Percentiles rank a stretch among this genome's conserved stretches.
Evolutionary conservation across 1,140 invertebrate genomes (phyloP).

Genomic region (Zaprionus africanus): DNA sequence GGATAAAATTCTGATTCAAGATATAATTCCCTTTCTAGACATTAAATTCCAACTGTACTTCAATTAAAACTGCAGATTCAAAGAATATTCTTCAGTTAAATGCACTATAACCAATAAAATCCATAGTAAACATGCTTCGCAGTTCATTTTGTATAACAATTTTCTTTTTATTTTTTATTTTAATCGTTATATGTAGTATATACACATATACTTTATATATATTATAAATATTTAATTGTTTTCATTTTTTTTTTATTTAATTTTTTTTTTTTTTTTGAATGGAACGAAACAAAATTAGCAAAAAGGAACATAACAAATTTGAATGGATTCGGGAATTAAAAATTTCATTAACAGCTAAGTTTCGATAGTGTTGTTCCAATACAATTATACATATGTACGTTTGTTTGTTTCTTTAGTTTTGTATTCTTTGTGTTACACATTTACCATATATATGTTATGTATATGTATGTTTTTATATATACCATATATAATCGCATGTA

Average conservation of each 20-base stretch:
- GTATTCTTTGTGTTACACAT: constrained; percentile 19
- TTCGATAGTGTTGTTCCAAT: constrained; percentile 54
- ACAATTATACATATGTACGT: constrained; percentile 38
- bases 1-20: too few species aligned
- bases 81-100: too few species aligned
- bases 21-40: too few species aligned
- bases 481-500: constrained; percentile 22
- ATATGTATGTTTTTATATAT: background rate
- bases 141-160: constrained; percentile 70
- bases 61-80: too few species aligned
- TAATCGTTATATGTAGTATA: constrained; percentile 64
- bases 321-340: constrained; percentile 43
- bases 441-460: background rate
- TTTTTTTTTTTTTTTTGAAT: constrained; percentile 53
- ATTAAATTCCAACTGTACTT: too few species aligned
- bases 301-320: constrained; percentile 27
- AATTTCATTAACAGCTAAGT: constrained; percentile 53
- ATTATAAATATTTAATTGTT: constrained; percentile 48
- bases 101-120: too few species aligned
- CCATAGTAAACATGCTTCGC: background rate
- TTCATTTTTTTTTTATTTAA: constrained; percentile 31
- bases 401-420: constrained; percentile 37
- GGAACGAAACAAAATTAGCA: constrained; percentile 57
- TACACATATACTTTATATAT: constrained; percentile 57
- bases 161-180: constrained; percentile 76